A percentile compares a stretch with the other conserved stretches of the same genome.
These are phyloP conservation scores for Ascidia mentula DNA, from an alignment of 23 tunicate species.

Conservation along the genomic window DNA sequence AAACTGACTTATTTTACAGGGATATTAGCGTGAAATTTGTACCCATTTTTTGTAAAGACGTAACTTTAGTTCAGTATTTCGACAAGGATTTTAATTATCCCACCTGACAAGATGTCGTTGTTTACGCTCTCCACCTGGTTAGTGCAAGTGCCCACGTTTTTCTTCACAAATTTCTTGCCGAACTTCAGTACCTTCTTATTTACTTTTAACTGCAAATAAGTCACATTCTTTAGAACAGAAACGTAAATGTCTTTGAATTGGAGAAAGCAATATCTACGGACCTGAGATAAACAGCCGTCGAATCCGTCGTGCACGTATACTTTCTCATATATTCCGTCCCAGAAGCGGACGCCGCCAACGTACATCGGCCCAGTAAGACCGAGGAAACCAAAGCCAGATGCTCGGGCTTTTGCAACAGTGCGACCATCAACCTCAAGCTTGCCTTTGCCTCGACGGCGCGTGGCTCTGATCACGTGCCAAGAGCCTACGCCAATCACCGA, in stretches of 20 bases:
- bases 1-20: too few species aligned
- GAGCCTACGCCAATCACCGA: conserved; percentile 38
- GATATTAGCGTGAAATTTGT: too few species aligned
- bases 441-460: conserved; percentile 40
- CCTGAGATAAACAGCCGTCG: conserved; percentile 75
- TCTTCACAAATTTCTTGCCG: conserved; percentile 26
- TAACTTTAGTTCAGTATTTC: too few species aligned
- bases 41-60: too few species aligned
- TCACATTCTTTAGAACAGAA: too few species aligned
- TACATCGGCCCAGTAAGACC: conserved; percentile 44
- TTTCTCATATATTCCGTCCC: conserved; percentile 53
- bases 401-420: conserved; percentile 36
- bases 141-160: conserved; percentile 6
- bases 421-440: conserved; percentile 69
- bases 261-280: too few species aligned
- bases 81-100: too few species aligned
- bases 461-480: conserved; percentile 73
- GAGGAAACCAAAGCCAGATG: conserved; percentile 42
- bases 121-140: background rate
- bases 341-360: conserved; percentile 72
- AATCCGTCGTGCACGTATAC: conserved; percentile 57
- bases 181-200: conserved; percentile 18
- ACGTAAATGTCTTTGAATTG: too few species aligned
- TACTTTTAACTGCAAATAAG: conserved; percentile 35
- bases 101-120: background rate